Evolutionary conservation across 1,140 invertebrate species (phyloP).

Genomic region (Acromyrmex charruanus): DNA sequence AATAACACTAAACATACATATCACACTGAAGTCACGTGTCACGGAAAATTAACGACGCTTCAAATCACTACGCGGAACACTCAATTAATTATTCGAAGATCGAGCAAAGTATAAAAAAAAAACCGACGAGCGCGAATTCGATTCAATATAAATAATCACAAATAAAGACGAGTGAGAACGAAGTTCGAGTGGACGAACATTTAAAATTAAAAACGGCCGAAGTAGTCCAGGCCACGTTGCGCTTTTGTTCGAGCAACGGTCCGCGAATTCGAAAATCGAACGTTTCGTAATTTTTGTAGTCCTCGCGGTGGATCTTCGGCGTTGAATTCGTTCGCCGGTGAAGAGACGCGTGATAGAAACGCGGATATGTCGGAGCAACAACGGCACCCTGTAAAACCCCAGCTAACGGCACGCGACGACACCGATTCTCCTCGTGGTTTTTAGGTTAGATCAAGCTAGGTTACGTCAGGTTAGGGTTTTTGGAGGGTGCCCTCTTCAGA

Average conservation of each 20-base stretch:
- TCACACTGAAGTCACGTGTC: neutral
- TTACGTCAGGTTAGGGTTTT: conserved; percentile 1
- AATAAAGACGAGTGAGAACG: neutral
- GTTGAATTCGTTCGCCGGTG: neutral
- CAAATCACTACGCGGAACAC: neutral
- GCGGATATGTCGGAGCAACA: neutral
- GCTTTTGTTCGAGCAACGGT: neutral
- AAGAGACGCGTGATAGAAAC: no score
- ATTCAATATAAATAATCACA: neutral
- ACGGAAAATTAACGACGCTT: neutral
- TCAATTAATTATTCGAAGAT: neutral
- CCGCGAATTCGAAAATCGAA: neutral
- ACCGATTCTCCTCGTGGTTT: conserved; percentile 23
- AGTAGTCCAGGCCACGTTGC: neutral
- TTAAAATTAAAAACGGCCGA: neutral
- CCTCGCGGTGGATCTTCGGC: neutral
- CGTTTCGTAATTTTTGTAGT: neutral
- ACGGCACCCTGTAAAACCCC: neutral
- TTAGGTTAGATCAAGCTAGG: conserved; percentile 30
- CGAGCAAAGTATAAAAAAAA: neutral
- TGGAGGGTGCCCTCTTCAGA: conserved; percentile 23
- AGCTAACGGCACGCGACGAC: neutral
- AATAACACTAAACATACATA: neutral
- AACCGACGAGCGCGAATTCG: neutral
- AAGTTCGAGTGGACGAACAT: neutral